Conservation (phyloP, 1,140 invertebrate species). For the Dinoponera quadriceps region DNA sequence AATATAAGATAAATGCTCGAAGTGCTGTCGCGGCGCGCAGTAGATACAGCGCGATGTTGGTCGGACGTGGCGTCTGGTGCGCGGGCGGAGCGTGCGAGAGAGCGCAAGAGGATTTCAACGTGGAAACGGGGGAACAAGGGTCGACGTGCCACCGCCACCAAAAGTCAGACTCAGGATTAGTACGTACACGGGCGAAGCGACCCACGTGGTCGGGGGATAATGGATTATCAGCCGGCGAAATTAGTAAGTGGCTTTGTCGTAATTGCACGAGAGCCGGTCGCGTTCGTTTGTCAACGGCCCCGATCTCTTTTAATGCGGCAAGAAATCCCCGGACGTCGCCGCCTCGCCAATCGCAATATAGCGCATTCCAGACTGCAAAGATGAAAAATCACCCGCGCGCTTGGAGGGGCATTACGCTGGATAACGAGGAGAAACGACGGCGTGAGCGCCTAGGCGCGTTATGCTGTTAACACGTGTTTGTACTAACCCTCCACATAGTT, state of each 20-base stretch:
- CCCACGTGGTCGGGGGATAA: constrained; percentile 64
- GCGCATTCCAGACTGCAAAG: neutral
- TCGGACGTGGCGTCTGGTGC: constrained; percentile 11
- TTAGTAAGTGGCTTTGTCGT: constrained; percentile 77
- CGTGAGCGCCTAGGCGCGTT: constrained; percentile 14
- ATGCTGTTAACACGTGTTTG: constrained; percentile 61
- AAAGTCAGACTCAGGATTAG: constrained; percentile 68
- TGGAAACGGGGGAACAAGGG: constrained; percentile 34
- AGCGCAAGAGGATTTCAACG: constrained; percentile 37
- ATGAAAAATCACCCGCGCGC: constrained; percentile 36
- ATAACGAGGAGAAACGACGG: constrained; percentile 35
- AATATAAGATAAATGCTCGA: constrained; percentile 39
- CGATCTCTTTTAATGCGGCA: constrained; percentile 65
- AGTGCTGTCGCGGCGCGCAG: neutral
- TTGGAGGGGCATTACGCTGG: constrained; percentile 12
- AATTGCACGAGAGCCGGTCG: constrained; percentile 70
- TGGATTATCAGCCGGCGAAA: constrained; percentile 75
- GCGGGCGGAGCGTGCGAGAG: neutral
- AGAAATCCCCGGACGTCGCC: neutral
- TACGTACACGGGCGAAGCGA: constrained; percentile 39
- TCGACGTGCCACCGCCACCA: constrained; percentile 47
- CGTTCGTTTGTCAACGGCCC: constrained; percentile 71
- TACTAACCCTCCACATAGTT: constrained; percentile 60
- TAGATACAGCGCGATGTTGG: constrained; percentile 26
- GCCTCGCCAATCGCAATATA: neutral